A percentile compares a stretch with the other conserved stretches of the same genome.
These are phyloP conservation scores for Melitaea athalia DNA, from an alignment of 2,888 invertebrate species.

Conservation along the genomic window DNA sequence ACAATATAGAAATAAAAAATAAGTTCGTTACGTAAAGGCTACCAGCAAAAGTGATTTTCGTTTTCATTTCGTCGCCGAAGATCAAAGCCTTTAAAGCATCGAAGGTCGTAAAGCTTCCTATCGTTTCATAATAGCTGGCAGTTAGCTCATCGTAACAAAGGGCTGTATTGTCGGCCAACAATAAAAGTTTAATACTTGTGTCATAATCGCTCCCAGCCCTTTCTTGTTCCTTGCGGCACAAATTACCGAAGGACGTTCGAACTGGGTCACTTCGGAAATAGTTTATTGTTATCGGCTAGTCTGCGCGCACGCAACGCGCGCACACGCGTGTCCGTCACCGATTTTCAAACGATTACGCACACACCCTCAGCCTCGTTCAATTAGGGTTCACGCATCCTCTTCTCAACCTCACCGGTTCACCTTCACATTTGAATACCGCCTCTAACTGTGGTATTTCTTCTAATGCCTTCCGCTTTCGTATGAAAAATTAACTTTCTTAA, in stretches of 20 bases:
- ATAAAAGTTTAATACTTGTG: conserved; percentile 62
- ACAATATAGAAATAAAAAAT: not conserved
- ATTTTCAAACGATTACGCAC: conserved; percentile 68
- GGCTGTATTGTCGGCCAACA: conserved; percentile 56
- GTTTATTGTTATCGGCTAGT: conserved; percentile 82
- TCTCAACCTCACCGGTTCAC: conserved; percentile 64
- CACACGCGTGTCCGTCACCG: conserved; percentile 52
- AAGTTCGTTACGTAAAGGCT: conserved; percentile 4
- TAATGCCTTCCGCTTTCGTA: conserved; percentile 73
- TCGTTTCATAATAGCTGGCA: conserved; percentile 50
- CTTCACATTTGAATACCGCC: conserved; percentile 61
- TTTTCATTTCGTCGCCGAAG: conserved; percentile 47
- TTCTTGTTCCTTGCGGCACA: conserved; percentile 81
- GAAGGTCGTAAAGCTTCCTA: conserved; percentile 51
- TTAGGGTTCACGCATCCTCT: conserved; percentile 73
- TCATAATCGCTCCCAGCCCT: conserved; percentile 74
- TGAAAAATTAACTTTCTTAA: conserved; percentile 66
- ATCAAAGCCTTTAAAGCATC: conserved; percentile 36
- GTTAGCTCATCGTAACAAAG: conserved; percentile 55
- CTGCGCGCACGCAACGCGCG: conserved; percentile 72
- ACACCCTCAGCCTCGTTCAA: conserved; percentile 60
- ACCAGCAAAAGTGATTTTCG: conserved; percentile 27
- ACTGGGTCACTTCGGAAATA: conserved; percentile 83
- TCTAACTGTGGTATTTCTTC: conserved; percentile 50
- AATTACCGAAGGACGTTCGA: conserved; percentile 80